These are phyloP conservation scores for Heloderma charlesbogerti DNA, from an alignment of 2,113 vertebrate genomes.

Conservation along the genomic window DNA sequence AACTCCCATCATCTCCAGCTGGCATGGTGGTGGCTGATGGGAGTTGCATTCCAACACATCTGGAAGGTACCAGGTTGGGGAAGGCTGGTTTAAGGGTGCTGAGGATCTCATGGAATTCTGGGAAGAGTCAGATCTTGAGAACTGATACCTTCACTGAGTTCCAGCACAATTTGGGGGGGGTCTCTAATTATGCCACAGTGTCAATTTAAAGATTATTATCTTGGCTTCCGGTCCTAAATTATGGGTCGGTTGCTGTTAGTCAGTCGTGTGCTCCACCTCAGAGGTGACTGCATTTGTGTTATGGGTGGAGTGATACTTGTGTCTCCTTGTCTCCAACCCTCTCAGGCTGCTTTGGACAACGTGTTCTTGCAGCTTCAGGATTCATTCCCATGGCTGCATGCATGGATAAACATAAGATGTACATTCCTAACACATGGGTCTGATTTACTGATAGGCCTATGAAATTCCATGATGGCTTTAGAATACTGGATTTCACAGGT, in stretches of 20 bases:
- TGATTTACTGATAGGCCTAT: slow-evolving; percentile 16
- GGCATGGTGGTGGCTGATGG: no score
- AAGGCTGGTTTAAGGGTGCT: background rate
- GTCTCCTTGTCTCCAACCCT: background rate
- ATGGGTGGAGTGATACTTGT: background rate
- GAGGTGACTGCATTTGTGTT: background rate
- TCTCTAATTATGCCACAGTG: background rate
- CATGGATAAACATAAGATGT: slow-evolving; percentile 3
- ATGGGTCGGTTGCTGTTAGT: background rate
- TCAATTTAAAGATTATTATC: background rate
- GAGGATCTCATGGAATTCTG: background rate
- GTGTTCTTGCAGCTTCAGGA: background rate
- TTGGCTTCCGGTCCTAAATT: background rate
- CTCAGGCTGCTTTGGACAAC: background rate
- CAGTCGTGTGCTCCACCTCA: background rate
- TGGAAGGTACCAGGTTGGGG: background rate
- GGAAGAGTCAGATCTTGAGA: background rate
- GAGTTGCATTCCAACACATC: background rate
- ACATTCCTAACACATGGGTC: slow-evolving; percentile 21
- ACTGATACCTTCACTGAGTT: background rate
- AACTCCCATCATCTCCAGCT: no score
- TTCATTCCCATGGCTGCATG: background rate
- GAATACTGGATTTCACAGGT: slow-evolving; percentile 13
- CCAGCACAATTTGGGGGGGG: background rate
- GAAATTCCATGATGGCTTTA: background rate